Evolutionary conservation across 2,888 invertebrate species (phyloP).

Genomic region (Diaprepes abbreviatus): DNA sequence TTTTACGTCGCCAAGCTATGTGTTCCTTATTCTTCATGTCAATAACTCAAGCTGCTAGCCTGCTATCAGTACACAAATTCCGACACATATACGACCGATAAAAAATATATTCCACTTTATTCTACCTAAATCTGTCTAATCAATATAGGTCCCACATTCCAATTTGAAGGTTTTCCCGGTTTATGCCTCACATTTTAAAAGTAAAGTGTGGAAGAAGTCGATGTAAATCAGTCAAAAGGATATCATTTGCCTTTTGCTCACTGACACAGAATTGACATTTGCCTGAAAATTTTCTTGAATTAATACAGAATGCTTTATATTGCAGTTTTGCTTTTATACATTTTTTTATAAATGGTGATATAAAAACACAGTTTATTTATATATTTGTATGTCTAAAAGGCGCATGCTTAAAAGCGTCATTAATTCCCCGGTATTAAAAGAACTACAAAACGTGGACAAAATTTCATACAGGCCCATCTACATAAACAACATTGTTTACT

Average conservation of each 20-base stretch:
- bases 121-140: constrained; percentile 10
- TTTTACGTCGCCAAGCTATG: too few species aligned
- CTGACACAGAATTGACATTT: constrained; percentile 17
- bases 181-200: constrained; percentile 21
- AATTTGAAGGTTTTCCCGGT: constrained; percentile 16
- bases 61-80: neutral
- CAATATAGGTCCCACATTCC: constrained; percentile 9
- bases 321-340: too few species aligned
- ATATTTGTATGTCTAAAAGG: too few species aligned
- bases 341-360: too few species aligned
- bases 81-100: constrained; percentile 1
- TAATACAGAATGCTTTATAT: too few species aligned
- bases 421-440: too few species aligned
- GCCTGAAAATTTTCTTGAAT: too few species aligned
- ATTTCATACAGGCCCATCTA: too few species aligned
- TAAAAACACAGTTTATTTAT: too few species aligned
- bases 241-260: constrained; percentile 20
- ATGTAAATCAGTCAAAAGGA: constrained; percentile 27
- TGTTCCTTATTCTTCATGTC: neutral
- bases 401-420: too few species aligned
- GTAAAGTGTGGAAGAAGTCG: constrained; percentile 19
- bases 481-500: too few species aligned
- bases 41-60: neutral
- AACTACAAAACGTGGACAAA: too few species aligned
- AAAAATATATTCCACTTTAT: constrained; percentile 13